phyloP scores from a whole-genome alignment of 1,140 invertebrate genomes.

The Drosophila bifasciata region DNA sequence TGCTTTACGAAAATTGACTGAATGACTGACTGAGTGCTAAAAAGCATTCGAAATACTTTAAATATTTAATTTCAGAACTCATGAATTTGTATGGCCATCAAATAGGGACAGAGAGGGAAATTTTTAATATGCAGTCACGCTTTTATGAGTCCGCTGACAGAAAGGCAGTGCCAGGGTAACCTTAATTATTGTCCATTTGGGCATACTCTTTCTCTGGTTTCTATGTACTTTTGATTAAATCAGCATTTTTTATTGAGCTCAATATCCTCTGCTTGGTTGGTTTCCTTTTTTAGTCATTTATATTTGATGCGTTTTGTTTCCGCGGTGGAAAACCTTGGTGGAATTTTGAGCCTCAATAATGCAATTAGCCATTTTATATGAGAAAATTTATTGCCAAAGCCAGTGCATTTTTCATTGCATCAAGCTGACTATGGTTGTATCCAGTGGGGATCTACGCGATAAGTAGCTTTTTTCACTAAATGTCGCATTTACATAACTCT shows the following conservation, averaged over 20 bases:
- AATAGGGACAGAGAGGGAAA: slow-evolving; percentile 32
- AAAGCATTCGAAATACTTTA: slow-evolving; percentile 60
- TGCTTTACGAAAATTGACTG: slow-evolving; percentile 53
- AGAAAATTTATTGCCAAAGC: too few species aligned
- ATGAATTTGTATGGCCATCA: slow-evolving; percentile 71
- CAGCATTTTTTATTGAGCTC: slow-evolving; percentile 73
- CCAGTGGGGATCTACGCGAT: too few species aligned
- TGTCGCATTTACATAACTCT: too few species aligned
- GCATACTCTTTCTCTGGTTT: slow-evolving; percentile 33
- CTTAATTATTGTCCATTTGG: slow-evolving; percentile 60
- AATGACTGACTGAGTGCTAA: slow-evolving; percentile 46
- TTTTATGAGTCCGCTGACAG: slow-evolving; percentile 37
- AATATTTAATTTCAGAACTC: slow-evolving; percentile 75
- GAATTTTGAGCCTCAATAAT: too few species aligned
- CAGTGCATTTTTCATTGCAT: too few species aligned
- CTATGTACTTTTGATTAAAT: slow-evolving; percentile 68
- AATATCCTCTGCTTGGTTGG: slow-evolving; percentile 59
- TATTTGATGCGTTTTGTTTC: slow-evolving; percentile 8
- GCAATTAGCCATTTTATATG: too few species aligned
- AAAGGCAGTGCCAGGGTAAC: neutral
- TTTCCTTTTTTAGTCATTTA: slow-evolving; percentile 23
- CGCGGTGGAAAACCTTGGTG: neutral
- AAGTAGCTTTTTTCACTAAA: too few species aligned
- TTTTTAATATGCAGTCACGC: slow-evolving; percentile 70
- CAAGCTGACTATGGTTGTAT: too few species aligned